Evolutionary conservation across 2,888 invertebrate species (phyloP).

Genomic region (Papilio protenor): DNA sequence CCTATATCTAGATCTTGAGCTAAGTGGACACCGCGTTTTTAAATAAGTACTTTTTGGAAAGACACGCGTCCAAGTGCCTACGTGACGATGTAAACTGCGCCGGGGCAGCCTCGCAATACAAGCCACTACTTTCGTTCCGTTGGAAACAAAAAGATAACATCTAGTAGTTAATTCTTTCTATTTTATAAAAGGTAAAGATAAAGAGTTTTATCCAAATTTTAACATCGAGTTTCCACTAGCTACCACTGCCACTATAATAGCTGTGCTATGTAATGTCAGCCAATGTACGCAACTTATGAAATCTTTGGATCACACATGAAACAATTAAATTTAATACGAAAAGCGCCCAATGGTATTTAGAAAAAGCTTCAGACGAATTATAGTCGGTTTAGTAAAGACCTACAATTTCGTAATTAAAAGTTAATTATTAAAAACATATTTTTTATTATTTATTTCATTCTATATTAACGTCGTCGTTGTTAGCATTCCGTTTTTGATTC

Average conservation of each 20-base stretch:
- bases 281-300: no score
- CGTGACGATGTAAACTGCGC: slow-evolving; percentile 64
- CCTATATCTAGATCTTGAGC: slow-evolving; percentile 74
- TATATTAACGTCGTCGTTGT: not conserved
- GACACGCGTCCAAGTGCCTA: slow-evolving; percentile 52
- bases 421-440: not conserved
- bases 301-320: no score
- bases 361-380: not conserved
- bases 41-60: slow-evolving; percentile 73
- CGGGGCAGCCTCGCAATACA: slow-evolving; percentile 65
- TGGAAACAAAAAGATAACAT: slow-evolving; percentile 12
- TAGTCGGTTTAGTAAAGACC: not conserved
- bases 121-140: slow-evolving; percentile 28
- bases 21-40: slow-evolving; percentile 64
- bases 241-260: no score
- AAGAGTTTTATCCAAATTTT: not conserved
- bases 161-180: not conserved
- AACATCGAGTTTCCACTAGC: not conserved
- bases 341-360: not conserved
- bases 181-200: not conserved
- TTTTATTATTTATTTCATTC: not conserved
- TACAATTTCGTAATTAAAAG: no score
- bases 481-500: not conserved
- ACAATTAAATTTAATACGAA: no score
- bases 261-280: not conserved